Base-by-base conservation (phyloP, 2,113 vertebrate species). In the Cyanoliseus patagonus region DNA sequence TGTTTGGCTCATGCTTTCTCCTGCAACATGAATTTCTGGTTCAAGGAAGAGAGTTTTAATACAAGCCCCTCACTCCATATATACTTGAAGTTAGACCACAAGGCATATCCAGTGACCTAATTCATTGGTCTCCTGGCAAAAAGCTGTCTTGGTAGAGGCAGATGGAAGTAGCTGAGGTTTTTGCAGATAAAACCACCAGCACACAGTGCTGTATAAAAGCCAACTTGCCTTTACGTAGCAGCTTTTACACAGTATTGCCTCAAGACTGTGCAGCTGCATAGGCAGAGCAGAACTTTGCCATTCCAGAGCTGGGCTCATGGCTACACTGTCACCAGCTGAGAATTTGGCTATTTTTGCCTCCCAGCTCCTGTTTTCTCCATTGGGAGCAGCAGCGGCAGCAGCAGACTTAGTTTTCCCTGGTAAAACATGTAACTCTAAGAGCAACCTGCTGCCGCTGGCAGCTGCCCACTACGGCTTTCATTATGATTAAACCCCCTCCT, bases 241-340 rank as follows among this genome's bases (percentile, higher is more conserved):
- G 42, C 30, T 78, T 51, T 37, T 42, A 46, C 55, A 10, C 0
- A 3, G 17, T 11, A 11, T 30, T 59, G 41, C 33, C 23, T 67
- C 75, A 62, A 13, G 81, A 39, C 25, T 59, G 44, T 41, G 16
- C 44, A 39, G 52, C 11, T 0, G 0, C 5, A 3, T 37, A n/a
- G 31, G 39, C 67, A 88, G 70, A 79, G 44, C 52, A 19, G 3
- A 35, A 5, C n/a, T 90, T 52, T 74, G 31, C 42, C 46, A 7
- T 10, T 27, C 17, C 31, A 6, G 42, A 68, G 51, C 66, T 6
- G 13, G 67, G 19, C 22, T 86, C 0, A 0, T 1, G 3, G 25
- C 30, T 55, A 35, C 0, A 1, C 55, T 35, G 13, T 66, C 30
- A 41, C 9, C 1, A 3, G 11, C 37, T 84, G 64, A 42, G 33